A percentile compares a stretch with the other conserved stretches of the same genome.
Conservation (phyloP, 2,113 vertebrate genomes). For the Platichthys stellatus region DNA sequence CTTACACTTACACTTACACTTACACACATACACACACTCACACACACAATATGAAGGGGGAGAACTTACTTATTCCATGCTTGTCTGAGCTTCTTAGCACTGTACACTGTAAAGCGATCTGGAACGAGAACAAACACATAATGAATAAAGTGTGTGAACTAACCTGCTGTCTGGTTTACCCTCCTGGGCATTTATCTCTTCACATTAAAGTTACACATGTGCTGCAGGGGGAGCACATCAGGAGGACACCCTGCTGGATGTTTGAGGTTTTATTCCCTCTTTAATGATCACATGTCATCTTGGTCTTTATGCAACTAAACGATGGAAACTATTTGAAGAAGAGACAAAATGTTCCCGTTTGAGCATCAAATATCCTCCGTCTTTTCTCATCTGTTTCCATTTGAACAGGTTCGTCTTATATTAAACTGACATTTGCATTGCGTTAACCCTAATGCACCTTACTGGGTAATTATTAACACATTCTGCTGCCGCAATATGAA, state of each 20-base stretch:
- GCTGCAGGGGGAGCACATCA: background rate
- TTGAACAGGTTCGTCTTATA: no score
- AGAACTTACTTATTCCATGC: constrained; percentile 97
- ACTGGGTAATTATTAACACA: no score
- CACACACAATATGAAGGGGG: background rate
- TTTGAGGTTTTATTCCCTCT: background rate
- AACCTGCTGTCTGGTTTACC: background rate
- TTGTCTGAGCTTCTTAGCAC: constrained; percentile 95
- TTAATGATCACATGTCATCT: no score
- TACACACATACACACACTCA: background rate
- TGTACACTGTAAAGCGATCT: constrained; percentile 94
- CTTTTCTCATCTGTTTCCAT: no score
- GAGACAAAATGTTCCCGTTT: no score
- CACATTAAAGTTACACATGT: background rate
- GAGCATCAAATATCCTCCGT: no score
- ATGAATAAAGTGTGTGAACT: background rate
- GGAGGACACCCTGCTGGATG: background rate
- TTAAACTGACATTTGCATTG: no score
- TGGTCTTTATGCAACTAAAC: no score
- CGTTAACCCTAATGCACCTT: no score
- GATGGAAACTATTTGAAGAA: no score
- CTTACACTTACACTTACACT: no score
- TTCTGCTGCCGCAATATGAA: no score
- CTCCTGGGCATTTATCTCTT: background rate
- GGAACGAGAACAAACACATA: constrained; percentile 50